Base-by-base conservation (phyloP, 1,140 invertebrate genomes). In the Wasmannia auropunctata region DNA sequence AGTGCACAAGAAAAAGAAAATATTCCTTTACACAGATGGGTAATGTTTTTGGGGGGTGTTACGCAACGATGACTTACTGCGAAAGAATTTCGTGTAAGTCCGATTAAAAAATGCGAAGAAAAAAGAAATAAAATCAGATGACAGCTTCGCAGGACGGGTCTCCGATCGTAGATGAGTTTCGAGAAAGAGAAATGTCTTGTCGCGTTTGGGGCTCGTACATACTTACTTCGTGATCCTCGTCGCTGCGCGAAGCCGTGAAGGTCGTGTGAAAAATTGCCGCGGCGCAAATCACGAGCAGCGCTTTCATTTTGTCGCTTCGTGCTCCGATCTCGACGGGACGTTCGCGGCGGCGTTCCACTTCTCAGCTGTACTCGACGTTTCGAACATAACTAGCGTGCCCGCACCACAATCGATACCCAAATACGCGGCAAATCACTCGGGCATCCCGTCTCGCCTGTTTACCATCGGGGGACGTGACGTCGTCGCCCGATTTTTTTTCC, bases 241-340 rank as follows among this genome's bases (percentile, higher is more conserved):
- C 1, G 1, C 11, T 19, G 1, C 7, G 11, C 3, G 75, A 19
- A 31, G 19, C 54, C 3, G 19, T 34, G 10, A 69, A 51, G 2
- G 75, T 34, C 28, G 49, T 19, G 69, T 37, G n/a, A n/a, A 75
- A 81, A 56, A 46, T 7, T 16, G 74, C 43, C 7, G 46, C 51
- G 25, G 60, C 43, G 58, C 60, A 86, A 54, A 88, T 28, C 2
- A 75, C 28, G 14, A 14, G 7, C 10, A 22, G 65, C 22, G 46
- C 28, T 62, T 10, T 89, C 88, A 89, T 89, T 43, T 62, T 86
- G 58, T 76, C 58, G 60, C 16, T 46, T 40, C 16, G 28, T 10
- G n/a, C 49, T 60, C 10, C 54, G 58, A 54, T 80, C 22, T 37
- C 51, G 37, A 67, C 31, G 19, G 31, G 31, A 80, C 40, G 3